Percentiles rank a stretch among this genome's conserved stretches.
Evolutionary conservation across 2,113 vertebrate species (phyloP).

Genomic region (Rafetus swinhoei): DNA sequence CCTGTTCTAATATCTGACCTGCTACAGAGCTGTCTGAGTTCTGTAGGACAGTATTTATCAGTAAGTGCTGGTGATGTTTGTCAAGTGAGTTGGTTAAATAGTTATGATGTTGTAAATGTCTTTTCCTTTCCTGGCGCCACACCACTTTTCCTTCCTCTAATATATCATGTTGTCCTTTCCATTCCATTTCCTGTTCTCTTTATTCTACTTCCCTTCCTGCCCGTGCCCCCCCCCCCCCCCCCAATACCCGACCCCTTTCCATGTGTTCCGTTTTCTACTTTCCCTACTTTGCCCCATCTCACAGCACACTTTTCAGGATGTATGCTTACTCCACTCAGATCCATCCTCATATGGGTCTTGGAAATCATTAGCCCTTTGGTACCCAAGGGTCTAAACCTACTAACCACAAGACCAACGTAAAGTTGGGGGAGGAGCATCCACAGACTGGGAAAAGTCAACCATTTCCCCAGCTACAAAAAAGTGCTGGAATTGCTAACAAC

Average conservation of each 20-base stretch:
- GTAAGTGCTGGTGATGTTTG: neutral
- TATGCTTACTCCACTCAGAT: neutral
- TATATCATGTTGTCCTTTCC: neutral
- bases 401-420: neutral
- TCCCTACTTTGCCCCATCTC: neutral
- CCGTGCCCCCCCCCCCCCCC: constrained; percentile 46
- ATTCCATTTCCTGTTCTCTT: neutral
- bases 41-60: neutral
- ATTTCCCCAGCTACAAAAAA: neutral
- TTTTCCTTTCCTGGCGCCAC: neutral
- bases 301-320: constrained; percentile 18
- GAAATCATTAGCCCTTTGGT: neutral
- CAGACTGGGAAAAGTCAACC: constrained; percentile 16
- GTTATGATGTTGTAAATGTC: neutral
- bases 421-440: neutral
- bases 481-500: neutral
- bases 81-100: neutral
- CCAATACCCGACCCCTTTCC: neutral
- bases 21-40: neutral
- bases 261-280: neutral
- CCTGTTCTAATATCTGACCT: neutral
- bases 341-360: constrained; percentile 16
- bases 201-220: neutral
- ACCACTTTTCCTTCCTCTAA: constrained; percentile 30
- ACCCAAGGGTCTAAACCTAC: constrained; percentile 22